Conservation (phyloP, 2,888 invertebrate species). For the Rhagonycha lutea region DNA sequence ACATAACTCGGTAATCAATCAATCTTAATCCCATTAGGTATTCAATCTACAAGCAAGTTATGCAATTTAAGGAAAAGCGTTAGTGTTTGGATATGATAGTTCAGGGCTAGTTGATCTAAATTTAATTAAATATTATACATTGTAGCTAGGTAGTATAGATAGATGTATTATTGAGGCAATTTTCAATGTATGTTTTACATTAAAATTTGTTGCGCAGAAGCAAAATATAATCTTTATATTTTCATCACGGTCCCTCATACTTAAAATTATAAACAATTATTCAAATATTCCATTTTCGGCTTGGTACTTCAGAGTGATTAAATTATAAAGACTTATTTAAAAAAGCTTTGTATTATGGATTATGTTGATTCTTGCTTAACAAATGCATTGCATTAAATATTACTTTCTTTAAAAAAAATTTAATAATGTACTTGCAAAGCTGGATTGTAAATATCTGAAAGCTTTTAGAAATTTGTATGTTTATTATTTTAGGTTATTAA, state of each 20-base stretch:
- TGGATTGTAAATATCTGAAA: background rate
- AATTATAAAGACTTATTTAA: background rate
- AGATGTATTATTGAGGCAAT: background rate
- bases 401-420: background rate
- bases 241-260: background rate
- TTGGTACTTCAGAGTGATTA: background rate
- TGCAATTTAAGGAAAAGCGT: background rate
- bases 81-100: background rate
- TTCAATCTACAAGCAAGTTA: background rate
- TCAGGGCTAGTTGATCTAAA: background rate
- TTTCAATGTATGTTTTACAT: background rate
- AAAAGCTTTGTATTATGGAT: background rate
- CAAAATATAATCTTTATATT: background rate
- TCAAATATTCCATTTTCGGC: conserved; percentile 1
- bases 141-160: background rate
- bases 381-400: background rate
- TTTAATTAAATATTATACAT: background rate
- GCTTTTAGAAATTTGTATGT: background rate
- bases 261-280: background rate
- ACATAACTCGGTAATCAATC: background rate
- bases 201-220: background rate
- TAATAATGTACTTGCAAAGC: background rate
- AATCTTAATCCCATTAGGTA: background rate
- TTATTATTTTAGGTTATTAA: background rate
- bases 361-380: conserved; percentile 1